Evolutionary conservation across 2,888 invertebrate species (phyloP).

Genomic region (Dryocosmus kuriphilus): DNA sequence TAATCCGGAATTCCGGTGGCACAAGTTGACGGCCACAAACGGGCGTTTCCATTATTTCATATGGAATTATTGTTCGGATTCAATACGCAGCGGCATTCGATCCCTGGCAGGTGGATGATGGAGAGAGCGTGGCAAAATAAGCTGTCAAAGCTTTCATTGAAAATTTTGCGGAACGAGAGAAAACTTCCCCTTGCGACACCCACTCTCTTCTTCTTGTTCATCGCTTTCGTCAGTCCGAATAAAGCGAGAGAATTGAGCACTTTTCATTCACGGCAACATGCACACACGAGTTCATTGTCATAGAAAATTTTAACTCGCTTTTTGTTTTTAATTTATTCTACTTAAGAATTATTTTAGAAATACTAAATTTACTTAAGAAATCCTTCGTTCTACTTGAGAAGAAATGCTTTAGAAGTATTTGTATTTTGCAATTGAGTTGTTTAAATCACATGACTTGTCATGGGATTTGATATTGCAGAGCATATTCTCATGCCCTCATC

Average conservation of each 20-base stretch:
- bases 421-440: too few species aligned
- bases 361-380: too few species aligned
- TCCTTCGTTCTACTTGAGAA: too few species aligned
- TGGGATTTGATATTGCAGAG: not conserved
- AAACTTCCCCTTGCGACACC: conserved; percentile 22
- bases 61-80: conserved; percentile 70
- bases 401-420: too few species aligned
- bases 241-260: conserved; percentile 8
- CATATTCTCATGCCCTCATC: not conserved
- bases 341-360: too few species aligned
- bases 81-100: conserved; percentile 70
- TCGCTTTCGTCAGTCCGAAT: conserved; percentile 16
- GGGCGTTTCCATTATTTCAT: conserved; percentile 60
- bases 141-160: conserved; percentile 70
- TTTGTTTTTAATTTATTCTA: not conserved
- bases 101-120: conserved; percentile 57
- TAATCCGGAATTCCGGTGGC: conserved; percentile 65
- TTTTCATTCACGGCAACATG: conserved; percentile 3
- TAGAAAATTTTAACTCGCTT: not conserved
- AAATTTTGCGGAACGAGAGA: conserved; percentile 57
- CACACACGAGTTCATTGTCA: not conserved
- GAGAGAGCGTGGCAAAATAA: conserved; percentile 66
- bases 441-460: not conserved
- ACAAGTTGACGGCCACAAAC: conserved; percentile 50
- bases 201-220: conserved; percentile 3